A percentile compares a stretch with the other conserved stretches of the same genome.
Evolutionary conservation across 2,888 invertebrate genomes (phyloP).

Genomic region (Leucophenga maculata): DNA sequence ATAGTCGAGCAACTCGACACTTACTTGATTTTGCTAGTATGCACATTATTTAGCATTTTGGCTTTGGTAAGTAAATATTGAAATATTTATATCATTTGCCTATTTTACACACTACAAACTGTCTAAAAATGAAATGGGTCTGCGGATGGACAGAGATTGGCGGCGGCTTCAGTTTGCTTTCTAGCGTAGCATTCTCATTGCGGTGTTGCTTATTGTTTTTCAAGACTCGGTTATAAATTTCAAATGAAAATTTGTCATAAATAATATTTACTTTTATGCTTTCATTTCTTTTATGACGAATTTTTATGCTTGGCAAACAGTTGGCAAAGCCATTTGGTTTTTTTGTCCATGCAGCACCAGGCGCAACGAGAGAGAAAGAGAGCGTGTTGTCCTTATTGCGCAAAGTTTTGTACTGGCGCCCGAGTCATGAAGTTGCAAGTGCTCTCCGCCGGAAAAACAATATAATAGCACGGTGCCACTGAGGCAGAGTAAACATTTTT

Average conservation of each 20-base stretch:
- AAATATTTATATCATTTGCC: no score
- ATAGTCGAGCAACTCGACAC: no score
- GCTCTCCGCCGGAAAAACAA: neutral
- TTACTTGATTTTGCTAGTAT: no score
- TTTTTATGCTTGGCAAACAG: slow-evolving; percentile 21
- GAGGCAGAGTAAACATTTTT: slow-evolving; percentile 12
- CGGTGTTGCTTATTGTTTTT: slow-evolving; percentile 36
- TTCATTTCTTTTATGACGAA: slow-evolving; percentile 17
- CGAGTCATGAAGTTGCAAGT: slow-evolving; percentile 8
- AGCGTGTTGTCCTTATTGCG: no score
- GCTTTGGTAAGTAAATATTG: no score
- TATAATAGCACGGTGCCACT: neutral
- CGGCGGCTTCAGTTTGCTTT: neutral
- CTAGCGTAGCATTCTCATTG: neutral
- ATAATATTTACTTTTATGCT: slow-evolving; percentile 51
- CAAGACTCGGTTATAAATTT: slow-evolving; percentile 51
- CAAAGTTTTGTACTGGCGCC: no score
- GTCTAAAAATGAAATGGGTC: no score
- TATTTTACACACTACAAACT: no score
- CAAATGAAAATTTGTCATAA: slow-evolving; percentile 60
- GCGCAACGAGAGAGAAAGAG: no score
- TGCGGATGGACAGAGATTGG: no score
- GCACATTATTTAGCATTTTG: no score
- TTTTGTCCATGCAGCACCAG: no score
- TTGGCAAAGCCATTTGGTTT: slow-evolving; percentile 16